Conservation (phyloP, 2,888 invertebrate species). For the Drosophila neotestacea region DNA sequence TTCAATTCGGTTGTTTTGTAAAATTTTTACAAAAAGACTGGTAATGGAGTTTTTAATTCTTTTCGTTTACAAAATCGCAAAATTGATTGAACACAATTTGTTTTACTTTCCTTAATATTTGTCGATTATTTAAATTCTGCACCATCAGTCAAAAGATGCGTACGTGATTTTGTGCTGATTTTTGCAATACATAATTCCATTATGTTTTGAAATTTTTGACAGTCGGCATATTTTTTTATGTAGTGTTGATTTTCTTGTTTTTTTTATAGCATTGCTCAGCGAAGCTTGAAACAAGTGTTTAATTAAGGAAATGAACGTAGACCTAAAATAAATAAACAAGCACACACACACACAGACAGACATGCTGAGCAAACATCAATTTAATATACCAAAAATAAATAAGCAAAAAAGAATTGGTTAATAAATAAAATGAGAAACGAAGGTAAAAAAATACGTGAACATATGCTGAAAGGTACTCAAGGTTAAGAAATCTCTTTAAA, state of each 20-base stretch:
- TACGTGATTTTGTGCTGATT: conserved; percentile 41
- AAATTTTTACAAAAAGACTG: too few relatives aligned
- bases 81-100: too few relatives aligned
- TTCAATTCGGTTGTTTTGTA: background rate
- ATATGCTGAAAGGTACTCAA: conserved; percentile 76
- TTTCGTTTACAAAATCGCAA: too few relatives aligned
- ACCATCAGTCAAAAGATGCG: background rate
- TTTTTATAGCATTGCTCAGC: conserved; percentile 58
- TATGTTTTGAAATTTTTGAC: conserved; percentile 29
- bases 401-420: conserved; percentile 53
- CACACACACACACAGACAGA: conserved; percentile 13
- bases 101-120: background rate
- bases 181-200: conserved; percentile 26
- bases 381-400: conserved; percentile 53
- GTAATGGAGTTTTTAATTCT: background rate
- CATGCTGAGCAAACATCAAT: conserved; percentile 43
- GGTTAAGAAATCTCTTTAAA: conserved; percentile 78
- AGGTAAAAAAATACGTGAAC: conserved; percentile 31
- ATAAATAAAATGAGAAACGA: conserved; percentile 60
- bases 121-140: conserved; percentile 1
- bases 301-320: conserved; percentile 77
- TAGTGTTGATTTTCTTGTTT: conserved; percentile 14
- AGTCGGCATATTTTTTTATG: conserved; percentile 37
- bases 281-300: conserved; percentile 78
- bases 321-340: conserved; percentile 56